phyloP scores from a whole-genome alignment of 2,888 invertebrate species.

The Watsonalla cultraria region DNA sequence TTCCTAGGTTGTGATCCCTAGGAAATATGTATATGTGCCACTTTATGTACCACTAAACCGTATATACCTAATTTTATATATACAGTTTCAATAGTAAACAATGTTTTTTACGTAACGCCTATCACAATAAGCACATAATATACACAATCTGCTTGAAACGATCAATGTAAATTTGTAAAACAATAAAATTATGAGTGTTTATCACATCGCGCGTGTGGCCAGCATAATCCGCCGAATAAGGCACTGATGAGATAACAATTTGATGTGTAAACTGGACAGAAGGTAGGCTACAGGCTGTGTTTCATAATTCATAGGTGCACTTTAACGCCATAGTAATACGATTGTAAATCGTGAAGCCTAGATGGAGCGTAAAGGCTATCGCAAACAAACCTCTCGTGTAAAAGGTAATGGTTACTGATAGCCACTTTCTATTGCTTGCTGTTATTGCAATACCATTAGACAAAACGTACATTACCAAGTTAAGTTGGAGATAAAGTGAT shows the following conservation, averaged over 20 bases:
- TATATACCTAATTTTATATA: too few relatives aligned
- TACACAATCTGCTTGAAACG: not conserved
- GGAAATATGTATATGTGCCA: too few relatives aligned
- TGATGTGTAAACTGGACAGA: constrained; percentile 12
- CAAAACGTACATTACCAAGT: too few relatives aligned
- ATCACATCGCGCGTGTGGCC: constrained; percentile 48
- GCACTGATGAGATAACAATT: constrained; percentile 7
- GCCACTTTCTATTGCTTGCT: constrained; percentile 3
- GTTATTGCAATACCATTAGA: not conserved
- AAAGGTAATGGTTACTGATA: not conserved
- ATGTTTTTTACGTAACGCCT: too few relatives aligned
- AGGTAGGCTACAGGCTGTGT: constrained; percentile 5
- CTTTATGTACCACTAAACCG: too few relatives aligned
- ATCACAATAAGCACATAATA: not conserved
- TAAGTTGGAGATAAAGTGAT: too few relatives aligned
- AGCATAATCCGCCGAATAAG: constrained; percentile 35
- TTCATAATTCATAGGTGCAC: not conserved
- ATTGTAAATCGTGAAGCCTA: not conserved
- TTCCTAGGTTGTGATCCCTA: too few relatives aligned
- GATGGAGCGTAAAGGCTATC: not conserved
- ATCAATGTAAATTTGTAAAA: not conserved
- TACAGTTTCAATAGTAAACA: too few relatives aligned
- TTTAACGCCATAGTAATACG: not conserved
- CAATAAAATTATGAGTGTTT: constrained; percentile 13
- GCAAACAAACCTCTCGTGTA: not conserved